Evolutionary conservation across 2,113 vertebrate species (phyloP), one percentile per base, ranked within the genome.

Genomic region (Ardeotis arabs): DNA sequence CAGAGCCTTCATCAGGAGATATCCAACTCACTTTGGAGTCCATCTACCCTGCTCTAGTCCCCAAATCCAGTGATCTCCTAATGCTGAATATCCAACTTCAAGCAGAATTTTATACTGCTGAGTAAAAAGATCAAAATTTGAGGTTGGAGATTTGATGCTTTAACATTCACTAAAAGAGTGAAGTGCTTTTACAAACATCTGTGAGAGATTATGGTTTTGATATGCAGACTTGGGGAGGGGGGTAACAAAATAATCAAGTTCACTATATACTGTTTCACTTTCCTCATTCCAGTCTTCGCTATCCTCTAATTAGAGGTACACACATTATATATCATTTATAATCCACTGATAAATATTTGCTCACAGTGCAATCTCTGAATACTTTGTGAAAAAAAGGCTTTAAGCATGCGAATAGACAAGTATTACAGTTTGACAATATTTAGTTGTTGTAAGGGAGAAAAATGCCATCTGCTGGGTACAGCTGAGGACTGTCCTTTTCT

Each of bases 401-500:
- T 15, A 89, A 89, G 53, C 45, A 64, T 33, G 49, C 87, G 63
- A 91, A 79, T n/a, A 96, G 58, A 4, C 49, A 58, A 91, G 87
- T 35, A 95, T 64, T 63, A 93, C 3, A 75, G 87, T 94, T 74
- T 87, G 87, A 84, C 85, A 87, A 79, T 52, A 91, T 35, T 59
- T 79, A 50, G 75, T 87, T 56, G 47, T 93, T 95, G 6, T 64
- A 82, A 95, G 93, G 80, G 69, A 70, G n/a, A 28, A 96, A 97
- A 97, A 97, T 96, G 95, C 95, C 96, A 97, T 96, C 96, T 97
- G 94, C 94, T 96, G 95, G 95, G 95, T 95, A 84, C 77, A 96
- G 81, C 77, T 94, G 89, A 94, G 74, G 96, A 96, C 77, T 96
- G 86, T 87, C 70, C 87, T 52, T 89, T 75, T 55, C 58, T 75